Conservation (phyloP, 2,113 vertebrate genomes). For the Mastomys natalensis region DNA sequence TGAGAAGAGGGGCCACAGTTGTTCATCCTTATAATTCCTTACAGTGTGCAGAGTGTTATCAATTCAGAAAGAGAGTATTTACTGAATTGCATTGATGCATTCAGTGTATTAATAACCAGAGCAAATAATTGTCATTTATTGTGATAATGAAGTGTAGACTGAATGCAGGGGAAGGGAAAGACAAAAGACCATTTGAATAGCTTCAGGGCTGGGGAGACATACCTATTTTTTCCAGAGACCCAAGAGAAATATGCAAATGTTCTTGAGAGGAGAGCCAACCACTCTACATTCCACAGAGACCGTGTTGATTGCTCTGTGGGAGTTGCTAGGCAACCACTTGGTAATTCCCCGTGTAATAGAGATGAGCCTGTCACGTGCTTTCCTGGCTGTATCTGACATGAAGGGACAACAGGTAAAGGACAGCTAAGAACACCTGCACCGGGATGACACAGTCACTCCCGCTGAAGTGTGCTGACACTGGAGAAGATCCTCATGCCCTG, state of each 20-base stretch:
- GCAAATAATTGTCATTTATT: slow-evolving; percentile 50
- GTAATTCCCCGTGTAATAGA: slow-evolving; percentile 75
- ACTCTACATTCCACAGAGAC: slow-evolving; percentile 70
- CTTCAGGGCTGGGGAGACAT: slow-evolving; percentile 39
- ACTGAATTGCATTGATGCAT: slow-evolving; percentile 45
- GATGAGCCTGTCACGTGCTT: slow-evolving; percentile 75
- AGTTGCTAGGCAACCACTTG: slow-evolving; percentile 82
- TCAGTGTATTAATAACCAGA: slow-evolving; percentile 51
- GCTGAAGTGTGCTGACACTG: not conserved
- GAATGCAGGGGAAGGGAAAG: slow-evolving; percentile 18
- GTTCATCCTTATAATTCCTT: slow-evolving; percentile 17
- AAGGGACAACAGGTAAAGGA: slow-evolving; percentile 76
- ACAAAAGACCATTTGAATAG: slow-evolving; percentile 60
- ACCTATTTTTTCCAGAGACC: slow-evolving; percentile 59
- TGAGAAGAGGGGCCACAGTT: not conserved
- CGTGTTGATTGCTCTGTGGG: slow-evolving; percentile 41
- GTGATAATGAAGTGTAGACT: not conserved
- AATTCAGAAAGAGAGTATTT: not conserved
- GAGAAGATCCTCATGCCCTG: slow-evolving; percentile 60
- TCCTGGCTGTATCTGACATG: slow-evolving; percentile 60
- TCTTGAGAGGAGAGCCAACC: slow-evolving; percentile 66
- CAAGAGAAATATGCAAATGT: slow-evolving; percentile 70
- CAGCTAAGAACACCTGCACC: slow-evolving; percentile 62
- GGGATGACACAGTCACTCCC: slow-evolving; percentile 56
- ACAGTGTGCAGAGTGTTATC: not conserved